Evolutionary conservation across 2,797 vertebrate species (phyloP).

Genomic region (Coranthus polyacanthus): DNA sequence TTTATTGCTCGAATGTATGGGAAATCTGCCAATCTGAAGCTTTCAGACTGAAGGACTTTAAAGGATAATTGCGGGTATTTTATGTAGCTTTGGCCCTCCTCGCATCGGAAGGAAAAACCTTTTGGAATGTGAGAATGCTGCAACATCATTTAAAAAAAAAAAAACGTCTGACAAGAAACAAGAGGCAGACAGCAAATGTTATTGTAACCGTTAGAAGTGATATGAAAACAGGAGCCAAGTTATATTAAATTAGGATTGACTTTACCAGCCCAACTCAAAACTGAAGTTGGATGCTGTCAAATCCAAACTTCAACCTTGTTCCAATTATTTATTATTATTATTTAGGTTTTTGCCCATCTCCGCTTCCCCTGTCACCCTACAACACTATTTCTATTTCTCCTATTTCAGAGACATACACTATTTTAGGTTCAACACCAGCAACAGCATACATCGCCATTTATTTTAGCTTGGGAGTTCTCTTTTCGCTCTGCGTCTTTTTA

Average conservation of each 20-base stretch:
- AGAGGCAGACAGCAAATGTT: too few species aligned
- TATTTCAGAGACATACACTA: slow-evolving; percentile 17
- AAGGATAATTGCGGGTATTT: slow-evolving; percentile 10
- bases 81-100: slow-evolving; percentile 2
- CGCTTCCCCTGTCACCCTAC: slow-evolving; percentile 22
- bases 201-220: too few species aligned
- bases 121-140: neutral
- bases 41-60: slow-evolving; percentile 24
- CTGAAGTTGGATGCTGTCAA: slow-evolving; percentile 44
- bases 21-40: slow-evolving; percentile 35
- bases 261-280: slow-evolving; percentile 34
- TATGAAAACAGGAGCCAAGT: too few species aligned
- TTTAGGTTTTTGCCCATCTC: slow-evolving; percentile 39
- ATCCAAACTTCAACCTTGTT: slow-evolving; percentile 34
- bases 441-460: slow-evolving; percentile 52
- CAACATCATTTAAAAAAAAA: too few species aligned
- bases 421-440: slow-evolving; percentile 54
- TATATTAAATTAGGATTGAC: too few species aligned
- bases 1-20: slow-evolving; percentile 24
- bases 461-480: slow-evolving; percentile 75
- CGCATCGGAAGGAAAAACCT: neutral
- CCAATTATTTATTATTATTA: slow-evolving; percentile 40
- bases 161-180: too few species aligned
- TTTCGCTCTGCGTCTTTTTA: slow-evolving; percentile 73
- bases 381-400: slow-evolving; percentile 26